Conservation (phyloP, 2,113 vertebrate species). For the Austrofundulus limnaeus region DNA sequence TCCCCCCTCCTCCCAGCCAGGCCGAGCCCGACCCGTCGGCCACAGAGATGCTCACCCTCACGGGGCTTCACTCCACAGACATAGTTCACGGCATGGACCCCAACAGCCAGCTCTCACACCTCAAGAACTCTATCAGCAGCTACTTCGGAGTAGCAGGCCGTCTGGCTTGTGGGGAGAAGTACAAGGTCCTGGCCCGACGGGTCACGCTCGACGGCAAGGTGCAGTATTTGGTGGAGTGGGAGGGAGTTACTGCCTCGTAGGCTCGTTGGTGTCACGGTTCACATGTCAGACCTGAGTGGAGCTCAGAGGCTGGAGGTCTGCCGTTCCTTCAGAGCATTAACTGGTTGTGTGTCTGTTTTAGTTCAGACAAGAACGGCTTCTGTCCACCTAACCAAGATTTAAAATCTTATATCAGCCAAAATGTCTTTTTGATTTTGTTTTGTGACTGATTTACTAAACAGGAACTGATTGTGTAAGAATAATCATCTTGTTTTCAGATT, state of each 20-base stretch:
- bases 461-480: no score
- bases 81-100: slow-evolving; percentile 94
- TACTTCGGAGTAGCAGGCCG: slow-evolving; percentile 97
- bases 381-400: no score
- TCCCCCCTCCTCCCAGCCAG: slow-evolving; percentile 78
- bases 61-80: slow-evolving; percentile 88
- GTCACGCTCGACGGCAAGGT: slow-evolving; percentile 97
- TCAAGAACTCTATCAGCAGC: slow-evolving; percentile 97
- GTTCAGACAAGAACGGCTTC: slow-evolving; percentile 34
- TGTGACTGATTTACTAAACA: no score
- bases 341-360: slow-evolving; percentile 44
- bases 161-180: slow-evolving; percentile 97
- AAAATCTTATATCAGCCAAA: no score
- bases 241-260: slow-evolving; percentile 97
- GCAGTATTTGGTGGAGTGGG: slow-evolving; percentile 99
- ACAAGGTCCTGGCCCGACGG: slow-evolving; percentile 91
- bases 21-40: slow-evolving; percentile 79
- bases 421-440: no score
- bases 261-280: slow-evolving; percentile 38
- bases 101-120: slow-evolving; percentile 91
- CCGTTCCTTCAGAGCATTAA: slow-evolving; percentile 57
- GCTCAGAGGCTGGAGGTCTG: slow-evolving; percentile 15
- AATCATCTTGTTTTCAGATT: no score
- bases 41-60: slow-evolving; percentile 82
- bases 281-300: slow-evolving; percentile 38